These are phyloP conservation scores for Chrysogorgia sp. DNA, from an alignment of 92 coral and sea anemone genomes.

Conservation along the genomic window DNA sequence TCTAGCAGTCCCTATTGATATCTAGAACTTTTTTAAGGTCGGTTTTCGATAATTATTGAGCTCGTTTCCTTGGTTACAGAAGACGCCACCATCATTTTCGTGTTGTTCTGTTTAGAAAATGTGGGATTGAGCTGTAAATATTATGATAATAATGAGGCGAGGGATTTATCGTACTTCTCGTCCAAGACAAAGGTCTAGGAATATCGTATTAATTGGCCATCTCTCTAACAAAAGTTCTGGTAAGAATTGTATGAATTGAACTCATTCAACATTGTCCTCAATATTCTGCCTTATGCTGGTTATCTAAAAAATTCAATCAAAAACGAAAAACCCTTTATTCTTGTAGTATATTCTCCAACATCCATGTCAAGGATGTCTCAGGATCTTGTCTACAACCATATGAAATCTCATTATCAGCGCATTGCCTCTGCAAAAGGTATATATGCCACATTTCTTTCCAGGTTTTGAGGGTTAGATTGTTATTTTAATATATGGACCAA, in stretches of 20 bases:
- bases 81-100: not conserved
- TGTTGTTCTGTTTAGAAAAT: not conserved
- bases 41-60: too few relatives aligned
- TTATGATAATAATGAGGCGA: slow-evolving; percentile 24
- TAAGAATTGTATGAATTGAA: too few relatives aligned
- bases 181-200: not conserved
- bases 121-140: slow-evolving; percentile 22
- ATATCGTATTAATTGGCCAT: slow-evolving; percentile 25
- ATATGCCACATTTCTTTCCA: not conserved
- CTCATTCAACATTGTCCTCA: too few relatives aligned
- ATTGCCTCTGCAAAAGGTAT: slow-evolving; percentile 80
- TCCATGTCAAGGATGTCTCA: slow-evolving; percentile 81
- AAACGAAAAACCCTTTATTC: not conserved
- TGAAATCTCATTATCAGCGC: slow-evolving; percentile 83
- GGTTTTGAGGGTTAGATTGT: not conserved
- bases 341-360: slow-evolving; percentile 72
- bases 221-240: slow-evolving; percentile 46
- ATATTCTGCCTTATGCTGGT: too few relatives aligned
- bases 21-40: too few relatives aligned
- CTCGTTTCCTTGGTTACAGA: slow-evolving; percentile 1
- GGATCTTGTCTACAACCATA: slow-evolving; percentile 75
- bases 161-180: not conserved
- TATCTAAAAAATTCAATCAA: too few relatives aligned
- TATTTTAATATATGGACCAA: too few relatives aligned
- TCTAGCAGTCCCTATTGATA: too few relatives aligned